Base-by-base conservation (phyloP, 2,888 invertebrate species). In the Hesperia comma region DNA sequence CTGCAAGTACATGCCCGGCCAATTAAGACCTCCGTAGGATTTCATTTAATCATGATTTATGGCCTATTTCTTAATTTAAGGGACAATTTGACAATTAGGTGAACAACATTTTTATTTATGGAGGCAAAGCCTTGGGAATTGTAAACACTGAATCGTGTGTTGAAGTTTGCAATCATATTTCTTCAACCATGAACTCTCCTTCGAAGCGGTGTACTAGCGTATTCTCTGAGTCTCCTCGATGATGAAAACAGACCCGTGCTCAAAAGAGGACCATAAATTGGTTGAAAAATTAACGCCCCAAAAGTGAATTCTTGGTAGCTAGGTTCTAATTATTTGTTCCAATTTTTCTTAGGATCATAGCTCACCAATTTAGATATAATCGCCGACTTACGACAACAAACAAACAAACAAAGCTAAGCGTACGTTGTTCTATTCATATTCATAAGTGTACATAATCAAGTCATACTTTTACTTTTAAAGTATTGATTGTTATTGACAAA, bases 1-100 rank as follows among this genome's bases (percentile, higher is more conserved):
- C 63, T 63, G 40, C 53, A 53, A 49, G 51, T 63, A 64, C 58
- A 51, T 32, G 53, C 53, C 46, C 53, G 64, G 40, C 5, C 57
- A 53, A 58, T 64, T 64, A 58, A 53, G 51, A 64, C 19, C n/a
- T 51, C 12, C 57, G 10, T 12, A 43, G 43, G 61, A 61, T 41
- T 58, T 41, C 19, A 2, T 40, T 57, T 64, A 40, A 63, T 58
- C 26, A 41, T 58, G 21, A 53, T 58, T 58, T 57, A 51, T 57
- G 21, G 40, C 15, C 37, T 51, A 17, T 57, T 56, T 46, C 21
- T 41, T 26, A 61, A 61, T 53, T 8, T 32, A 53, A 19, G 32
- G 32, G 32, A 7, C n/a, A 17, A 1, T 49, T 49, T 49, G 49
- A 19, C 49, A 49, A 49, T 49, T 49, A 12, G 49, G 15, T 15